Conservation (phyloP, 2,113 vertebrate genomes). For the Hippocampus mohnikei region DNA sequence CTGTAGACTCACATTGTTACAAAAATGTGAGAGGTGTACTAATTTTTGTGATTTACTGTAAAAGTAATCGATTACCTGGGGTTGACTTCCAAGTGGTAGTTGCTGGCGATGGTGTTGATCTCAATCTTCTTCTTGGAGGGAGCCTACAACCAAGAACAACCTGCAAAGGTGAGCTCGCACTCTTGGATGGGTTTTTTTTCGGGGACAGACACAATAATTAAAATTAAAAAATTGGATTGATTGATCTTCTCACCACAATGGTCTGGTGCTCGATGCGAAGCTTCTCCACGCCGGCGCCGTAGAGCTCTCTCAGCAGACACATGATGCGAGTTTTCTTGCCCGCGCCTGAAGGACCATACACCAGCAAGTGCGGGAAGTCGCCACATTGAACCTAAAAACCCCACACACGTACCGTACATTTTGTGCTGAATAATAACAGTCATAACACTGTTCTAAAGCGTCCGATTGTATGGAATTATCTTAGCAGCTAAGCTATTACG, state of each 20-base stretch:
- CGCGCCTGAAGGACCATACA: conserved; percentile 93
- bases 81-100: conserved; percentile 98
- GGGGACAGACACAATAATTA: not conserved
- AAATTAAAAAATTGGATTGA: too few species aligned
- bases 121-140: conserved; percentile 99
- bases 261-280: conserved; percentile 95
- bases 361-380: conserved; percentile 92
- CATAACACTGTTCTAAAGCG: too few species aligned
- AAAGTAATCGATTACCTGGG: conserved; percentile 73
- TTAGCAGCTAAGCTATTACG: not conserved
- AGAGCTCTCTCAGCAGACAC: conserved; percentile 91
- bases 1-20: too few species aligned
- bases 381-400: conserved; percentile 86
- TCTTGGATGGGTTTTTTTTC: not conserved
- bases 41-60: not conserved
- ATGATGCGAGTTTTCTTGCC: conserved; percentile 98
- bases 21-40: not conserved
- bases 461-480: not conserved
- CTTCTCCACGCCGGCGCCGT: conserved; percentile 92
- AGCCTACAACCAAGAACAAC: conserved; percentile 68
- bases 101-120: conserved; percentile 97
- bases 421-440: too few species aligned
- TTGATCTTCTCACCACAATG: conserved; percentile 78
- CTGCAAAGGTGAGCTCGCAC: too few species aligned
- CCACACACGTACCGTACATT: too few species aligned